Evolutionary conservation across 23 tunicate genomes (phyloP), one percentile per base, ranked within the genome.

Genomic region (Halocynthia aurantium): DNA sequence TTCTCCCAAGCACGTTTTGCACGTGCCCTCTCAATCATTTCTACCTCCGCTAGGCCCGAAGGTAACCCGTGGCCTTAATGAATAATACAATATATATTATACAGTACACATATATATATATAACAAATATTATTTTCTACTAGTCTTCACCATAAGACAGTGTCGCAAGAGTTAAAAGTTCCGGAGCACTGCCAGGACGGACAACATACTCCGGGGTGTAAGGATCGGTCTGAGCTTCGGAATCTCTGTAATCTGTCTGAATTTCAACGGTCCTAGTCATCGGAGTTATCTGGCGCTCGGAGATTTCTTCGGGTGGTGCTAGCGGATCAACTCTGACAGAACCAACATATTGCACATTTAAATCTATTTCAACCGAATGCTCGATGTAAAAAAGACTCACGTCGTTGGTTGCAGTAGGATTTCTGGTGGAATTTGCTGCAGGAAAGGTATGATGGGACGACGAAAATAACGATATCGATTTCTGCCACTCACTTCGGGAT

Each of bases 361-460:
- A 21, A 68, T 13, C 63, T 58, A n/a, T 13, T 13, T n/a, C 17
- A 58, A 58, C 63, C 63, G 63, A n/a, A 60, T 15, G 64, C 64
- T 17, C 5, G 17, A 17, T n/a, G 20, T 5, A 22, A 22, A 6
- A 44, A 13, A 67, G 40, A 77, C 88, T 79, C 71, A 92, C 98
- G 85, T 95, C 21, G 99, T 80, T 31, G 92, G 99, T 76, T 90
- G 96, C 21, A 96, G 88, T 13, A 96, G 61, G 12, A 90, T 88
- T 75, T 96, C 99, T 17, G 99, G 96, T 70, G 99, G 96, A 31
- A 91, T 89, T 87, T 96, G 99, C 54, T 93, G 98, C 72, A 87
- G 73, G 68, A 93, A 96, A 17, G 99, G 99, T 22, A 96, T 87
- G 77, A 89, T 87, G 5, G 99, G 99, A 15, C 99, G 65, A 7